A percentile compares a stretch with the other conserved stretches of the same genome.
phyloP scores from a whole-genome alignment of 2,113 vertebrate species.

The Campylomormyrus numenius region DNA sequence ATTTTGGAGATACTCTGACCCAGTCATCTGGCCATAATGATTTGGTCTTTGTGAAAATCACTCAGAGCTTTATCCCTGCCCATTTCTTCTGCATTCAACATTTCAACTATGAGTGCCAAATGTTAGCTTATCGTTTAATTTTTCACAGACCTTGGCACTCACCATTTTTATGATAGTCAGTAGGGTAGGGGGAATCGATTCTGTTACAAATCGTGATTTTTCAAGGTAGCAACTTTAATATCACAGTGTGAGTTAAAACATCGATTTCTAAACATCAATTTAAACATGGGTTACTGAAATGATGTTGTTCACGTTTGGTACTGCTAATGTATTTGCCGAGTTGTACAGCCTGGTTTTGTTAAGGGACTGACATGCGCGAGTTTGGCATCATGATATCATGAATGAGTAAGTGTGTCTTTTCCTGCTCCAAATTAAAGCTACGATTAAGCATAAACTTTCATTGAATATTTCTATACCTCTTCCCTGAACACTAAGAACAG shows the following conservation, averaged over 20 bases:
- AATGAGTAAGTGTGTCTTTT: not conserved
- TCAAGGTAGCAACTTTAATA: not conserved
- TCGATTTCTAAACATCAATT: not conserved
- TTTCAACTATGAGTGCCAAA: not conserved
- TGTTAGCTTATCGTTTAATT: not conserved
- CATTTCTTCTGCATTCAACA: not conserved
- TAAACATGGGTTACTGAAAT: not conserved
- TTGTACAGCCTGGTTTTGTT: not conserved
- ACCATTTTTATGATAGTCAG: not conserved
- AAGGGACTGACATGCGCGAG: not conserved
- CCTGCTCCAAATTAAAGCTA: not conserved
- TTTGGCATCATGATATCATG: not conserved
- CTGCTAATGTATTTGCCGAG: not conserved
- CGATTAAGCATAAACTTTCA: not conserved
- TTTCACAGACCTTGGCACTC: not conserved
- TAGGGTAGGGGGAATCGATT: not conserved
- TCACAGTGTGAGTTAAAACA: not conserved
- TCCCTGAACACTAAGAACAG: not conserved
- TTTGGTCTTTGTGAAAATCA: not conserved
- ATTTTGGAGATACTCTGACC: not conserved
- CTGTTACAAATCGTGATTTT: not conserved
- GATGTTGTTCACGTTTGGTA: not conserved
- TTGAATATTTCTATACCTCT: not conserved
- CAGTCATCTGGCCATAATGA: not conserved
- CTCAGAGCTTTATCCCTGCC: not conserved